Conservation (phyloP, 2,113 vertebrate species). For the Nanorana parkeri region DNA sequence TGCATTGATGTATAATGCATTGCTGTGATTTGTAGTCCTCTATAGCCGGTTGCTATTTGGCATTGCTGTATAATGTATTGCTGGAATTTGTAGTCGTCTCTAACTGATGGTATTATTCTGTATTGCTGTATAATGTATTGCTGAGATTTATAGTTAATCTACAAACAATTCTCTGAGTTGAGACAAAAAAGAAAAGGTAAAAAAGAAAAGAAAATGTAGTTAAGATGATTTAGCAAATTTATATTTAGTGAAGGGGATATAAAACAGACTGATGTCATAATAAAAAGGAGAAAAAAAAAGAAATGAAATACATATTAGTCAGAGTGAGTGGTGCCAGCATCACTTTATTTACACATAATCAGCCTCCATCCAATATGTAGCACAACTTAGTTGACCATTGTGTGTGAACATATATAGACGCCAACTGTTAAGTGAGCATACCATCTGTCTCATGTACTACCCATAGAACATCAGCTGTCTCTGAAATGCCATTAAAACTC, state of each 20-base stretch:
- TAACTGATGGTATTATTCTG: no score
- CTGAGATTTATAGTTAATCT: no score
- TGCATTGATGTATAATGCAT: no score
- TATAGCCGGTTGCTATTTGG: no score
- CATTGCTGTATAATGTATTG: no score
- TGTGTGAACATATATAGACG: constrained; percentile 26
- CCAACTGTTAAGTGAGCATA: constrained; percentile 14
- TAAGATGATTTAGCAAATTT: no score
- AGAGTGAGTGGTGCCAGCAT: background rate
- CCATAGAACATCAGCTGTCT: constrained; percentile 18
- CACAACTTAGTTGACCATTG: constrained; percentile 5
- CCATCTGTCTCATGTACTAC: constrained; percentile 33
- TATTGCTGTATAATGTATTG: no score
- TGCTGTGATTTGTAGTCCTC: no score
- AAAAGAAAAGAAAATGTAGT: no score
- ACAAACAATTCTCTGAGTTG: background rate
- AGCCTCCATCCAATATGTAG: constrained; percentile 1
- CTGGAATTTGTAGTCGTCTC: no score
- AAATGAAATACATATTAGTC: background rate
- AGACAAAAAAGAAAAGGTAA: background rate
- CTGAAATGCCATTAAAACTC: background rate
- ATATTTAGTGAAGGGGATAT: no score
- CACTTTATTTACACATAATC: constrained; percentile 27
- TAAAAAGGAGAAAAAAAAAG: background rate
- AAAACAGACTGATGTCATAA: background rate